These are phyloP conservation scores for Thaumetopoea pityocampa DNA, from an alignment of 1,140 invertebrate genomes.

Conservation along the genomic window DNA sequence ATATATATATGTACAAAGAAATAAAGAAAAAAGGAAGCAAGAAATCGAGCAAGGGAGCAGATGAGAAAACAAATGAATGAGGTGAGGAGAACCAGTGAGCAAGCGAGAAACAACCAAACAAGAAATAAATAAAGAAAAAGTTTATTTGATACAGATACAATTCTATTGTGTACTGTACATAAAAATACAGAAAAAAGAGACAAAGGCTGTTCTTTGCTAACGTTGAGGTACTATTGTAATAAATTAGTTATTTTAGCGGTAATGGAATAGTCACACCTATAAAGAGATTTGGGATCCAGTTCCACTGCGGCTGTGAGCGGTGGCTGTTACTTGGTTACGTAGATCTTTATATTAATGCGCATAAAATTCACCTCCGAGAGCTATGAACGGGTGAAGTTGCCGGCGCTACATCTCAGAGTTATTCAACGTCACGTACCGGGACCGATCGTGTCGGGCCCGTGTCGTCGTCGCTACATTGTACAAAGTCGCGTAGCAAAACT, in stretches of 20 bases:
- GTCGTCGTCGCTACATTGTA: conserved; percentile 15
- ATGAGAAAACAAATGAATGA: too few relatives aligned
- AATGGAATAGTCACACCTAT: conserved; percentile 30
- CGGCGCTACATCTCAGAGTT: conserved; percentile 34
- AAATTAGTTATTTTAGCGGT: conserved; percentile 31
- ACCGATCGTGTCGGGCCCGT: conserved; percentile 16
- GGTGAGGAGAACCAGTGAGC: too few relatives aligned
- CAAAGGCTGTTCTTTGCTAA: too few relatives aligned
- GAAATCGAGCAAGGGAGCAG: too few relatives aligned
- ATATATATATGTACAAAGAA: too few relatives aligned
- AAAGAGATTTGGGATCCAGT: conserved; percentile 36
- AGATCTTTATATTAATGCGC: conserved; percentile 38
- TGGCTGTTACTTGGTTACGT: conserved; percentile 19
- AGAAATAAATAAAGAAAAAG: too few relatives aligned
- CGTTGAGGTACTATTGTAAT: conserved; percentile 19
- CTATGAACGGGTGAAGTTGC: conserved; percentile 31
- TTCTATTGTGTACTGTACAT: too few relatives aligned
- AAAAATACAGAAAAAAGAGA: too few relatives aligned
- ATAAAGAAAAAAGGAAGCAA: too few relatives aligned
- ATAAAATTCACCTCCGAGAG: conserved; percentile 39
- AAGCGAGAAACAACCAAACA: too few relatives aligned
- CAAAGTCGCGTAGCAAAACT: conserved; percentile 10
- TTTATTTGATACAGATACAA: too few relatives aligned
- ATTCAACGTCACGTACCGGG: conserved; percentile 42
- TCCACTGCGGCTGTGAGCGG: conserved; percentile 15